A percentile compares a stretch with the other conserved stretches of the same genome.
Conservation (phyloP, 2,888 invertebrate species). For the Sabellastarte sp. region DNA sequence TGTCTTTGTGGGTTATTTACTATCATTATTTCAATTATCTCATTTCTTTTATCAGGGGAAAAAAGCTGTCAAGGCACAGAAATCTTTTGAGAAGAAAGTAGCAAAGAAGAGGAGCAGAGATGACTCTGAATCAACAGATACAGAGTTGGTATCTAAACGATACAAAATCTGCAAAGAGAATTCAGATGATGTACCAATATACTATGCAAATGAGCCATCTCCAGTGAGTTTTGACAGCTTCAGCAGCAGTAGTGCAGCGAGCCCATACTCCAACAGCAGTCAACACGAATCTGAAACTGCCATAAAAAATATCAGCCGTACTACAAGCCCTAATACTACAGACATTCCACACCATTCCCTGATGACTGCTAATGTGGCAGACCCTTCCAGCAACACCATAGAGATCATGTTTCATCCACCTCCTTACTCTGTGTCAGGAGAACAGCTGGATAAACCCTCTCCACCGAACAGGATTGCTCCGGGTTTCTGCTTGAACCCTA, state of each 20-base stretch:
- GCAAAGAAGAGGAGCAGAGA: background rate
- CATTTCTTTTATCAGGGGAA: conserved; percentile 1
- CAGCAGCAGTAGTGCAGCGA: background rate
- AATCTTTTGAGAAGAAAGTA: background rate
- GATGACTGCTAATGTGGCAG: background rate
- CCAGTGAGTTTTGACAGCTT: background rate
- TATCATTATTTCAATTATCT: too few relatives aligned
- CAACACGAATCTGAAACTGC: background rate
- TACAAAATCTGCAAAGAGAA: too few relatives aligned
- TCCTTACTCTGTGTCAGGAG: too few relatives aligned
- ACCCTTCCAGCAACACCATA: background rate
- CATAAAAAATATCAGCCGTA: background rate
- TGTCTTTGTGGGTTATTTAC: too few relatives aligned
- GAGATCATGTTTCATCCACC: too few relatives aligned
- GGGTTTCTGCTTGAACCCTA: too few relatives aligned
- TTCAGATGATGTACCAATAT: background rate
- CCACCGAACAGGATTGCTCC: conserved; percentile 22
- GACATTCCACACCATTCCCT: too few relatives aligned
- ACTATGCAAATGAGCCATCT: background rate
- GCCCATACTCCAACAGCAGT: background rate
- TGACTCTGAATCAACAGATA: background rate
- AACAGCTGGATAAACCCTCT: conserved; percentile 19
- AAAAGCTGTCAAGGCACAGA: background rate
- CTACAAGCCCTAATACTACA: background rate
- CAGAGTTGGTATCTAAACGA: background rate